These are phyloP conservation scores for Pongo abelii DNA, from an alignment of 2,113 vertebrate genomes.

Conservation along the genomic window DNA sequence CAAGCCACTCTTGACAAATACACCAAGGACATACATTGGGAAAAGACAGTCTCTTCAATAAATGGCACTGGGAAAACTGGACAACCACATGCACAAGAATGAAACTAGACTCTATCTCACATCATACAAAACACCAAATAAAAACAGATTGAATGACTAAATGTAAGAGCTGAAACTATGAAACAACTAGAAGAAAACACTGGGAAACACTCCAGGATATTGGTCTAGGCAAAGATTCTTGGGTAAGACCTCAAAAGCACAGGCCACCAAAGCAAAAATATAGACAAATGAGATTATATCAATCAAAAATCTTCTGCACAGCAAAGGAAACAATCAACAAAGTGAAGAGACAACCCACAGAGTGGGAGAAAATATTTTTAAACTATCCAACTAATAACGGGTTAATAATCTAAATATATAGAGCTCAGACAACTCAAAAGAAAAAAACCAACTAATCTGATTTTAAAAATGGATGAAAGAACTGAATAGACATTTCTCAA, in stretches of 20 bases:
- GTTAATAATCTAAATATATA: not conserved
- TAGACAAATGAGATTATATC: not conserved
- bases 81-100: not conserved
- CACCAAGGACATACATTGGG: not conserved
- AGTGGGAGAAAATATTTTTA: not conserved
- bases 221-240: not conserved
- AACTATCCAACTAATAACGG: not conserved
- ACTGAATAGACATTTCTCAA: not conserved
- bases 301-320: not conserved
- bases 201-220: not conserved
- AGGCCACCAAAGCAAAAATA: not conserved
- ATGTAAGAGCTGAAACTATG: not conserved
- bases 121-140: not conserved
- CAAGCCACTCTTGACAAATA: not conserved
- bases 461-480: not conserved
- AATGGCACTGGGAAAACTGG: not conserved
- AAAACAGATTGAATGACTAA: not conserved
- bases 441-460: not conserved
- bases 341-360: not conserved
- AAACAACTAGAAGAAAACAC: not conserved
- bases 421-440: not conserved
- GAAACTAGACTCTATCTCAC: not conserved
- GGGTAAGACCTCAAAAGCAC: not conserved
- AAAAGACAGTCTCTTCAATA: not conserved
- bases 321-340: not conserved